phyloP scores from a whole-genome alignment of 2,888 invertebrate species.

The Coelinius sp. region DNA sequence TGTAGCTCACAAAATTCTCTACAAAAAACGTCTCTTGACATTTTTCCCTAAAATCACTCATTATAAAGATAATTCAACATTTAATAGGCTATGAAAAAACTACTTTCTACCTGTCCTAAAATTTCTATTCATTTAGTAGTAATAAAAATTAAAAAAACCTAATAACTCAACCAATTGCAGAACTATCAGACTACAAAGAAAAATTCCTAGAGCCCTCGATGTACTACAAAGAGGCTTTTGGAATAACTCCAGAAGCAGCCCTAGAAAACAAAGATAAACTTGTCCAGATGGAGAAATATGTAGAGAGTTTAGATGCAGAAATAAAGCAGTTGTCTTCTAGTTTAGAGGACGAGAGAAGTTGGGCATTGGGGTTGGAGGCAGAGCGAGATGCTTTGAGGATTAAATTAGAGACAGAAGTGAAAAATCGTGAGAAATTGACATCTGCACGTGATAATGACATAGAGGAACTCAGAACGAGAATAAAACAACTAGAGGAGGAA shows the following conservation, averaged over 20 bases:
- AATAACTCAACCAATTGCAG: slow-evolving; percentile 44
- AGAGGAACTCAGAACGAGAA: slow-evolving; percentile 57
- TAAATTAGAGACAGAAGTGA: slow-evolving; percentile 58
- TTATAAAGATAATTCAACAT: too few species aligned
- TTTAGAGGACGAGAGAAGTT: slow-evolving; percentile 64
- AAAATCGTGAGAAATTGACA: slow-evolving; percentile 55
- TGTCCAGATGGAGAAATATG: slow-evolving; percentile 63
- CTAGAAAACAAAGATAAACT: slow-evolving; percentile 65
- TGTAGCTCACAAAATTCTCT: too few species aligned
- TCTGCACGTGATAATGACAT: slow-evolving; percentile 57
- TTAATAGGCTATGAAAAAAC: too few species aligned
- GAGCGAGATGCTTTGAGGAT: slow-evolving; percentile 63
- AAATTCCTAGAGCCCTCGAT: slow-evolving; percentile 56
- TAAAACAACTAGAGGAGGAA: slow-evolving; percentile 62
- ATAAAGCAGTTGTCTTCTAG: slow-evolving; percentile 63
- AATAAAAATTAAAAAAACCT: too few species aligned
- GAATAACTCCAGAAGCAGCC: slow-evolving; percentile 62
- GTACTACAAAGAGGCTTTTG: slow-evolving; percentile 62
- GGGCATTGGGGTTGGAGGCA: slow-evolving; percentile 64
- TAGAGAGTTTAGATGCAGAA: slow-evolving; percentile 64
- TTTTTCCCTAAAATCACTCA: too few species aligned
- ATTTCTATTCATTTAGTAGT: too few species aligned
- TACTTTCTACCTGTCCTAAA: too few species aligned
- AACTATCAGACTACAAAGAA: slow-evolving; percentile 58
- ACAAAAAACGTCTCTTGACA: too few species aligned